Base-by-base conservation (phyloP, 2,113 vertebrate species). In the Motacilla alba region DNA sequence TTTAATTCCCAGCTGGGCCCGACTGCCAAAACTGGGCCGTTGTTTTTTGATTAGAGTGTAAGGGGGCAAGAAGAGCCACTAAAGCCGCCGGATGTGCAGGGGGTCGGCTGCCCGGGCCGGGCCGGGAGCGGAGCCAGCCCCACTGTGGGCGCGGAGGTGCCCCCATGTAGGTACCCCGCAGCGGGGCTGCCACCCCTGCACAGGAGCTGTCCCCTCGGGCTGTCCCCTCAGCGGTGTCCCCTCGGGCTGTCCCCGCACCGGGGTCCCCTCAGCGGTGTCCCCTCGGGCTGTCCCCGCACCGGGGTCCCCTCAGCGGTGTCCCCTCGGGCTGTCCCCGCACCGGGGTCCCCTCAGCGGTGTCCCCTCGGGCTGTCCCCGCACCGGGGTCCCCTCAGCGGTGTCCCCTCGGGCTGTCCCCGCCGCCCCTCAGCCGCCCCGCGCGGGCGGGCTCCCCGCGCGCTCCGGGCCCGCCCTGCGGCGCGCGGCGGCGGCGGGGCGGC, bases 41-140 rank as follows among this genome's bases (percentile, higher is more conserved):
- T 89, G 86, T 79, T 89, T 94, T 93, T 93, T 83, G 89, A 92
- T 93, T 87, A 94, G 89, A 75, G 43, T 56, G 76, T 43, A 22
- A 50, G 11, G 43, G 24, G 47, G 14, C 30, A 77, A 72, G 72
- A 83, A n/a, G 31, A 28, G 68, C 30, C 24, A 62, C 93, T 46
- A 37, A 92, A 91, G 47, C 82, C 17, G 60, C 46, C 28, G 47
- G 69, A 67, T 28, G n/a, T 10, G 55, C 83, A 31, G 13, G 24
- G 43, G 11, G 5, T 11, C 39, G 7, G 9, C 19, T 39, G 33
- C 7, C 46, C 7, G 21, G 17, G 27, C 21, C 22, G 27, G 27
- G 18, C 63, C 12, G 12, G 27, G 39, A 53, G 46, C 23, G 4
- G 23, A n/a, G 41, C 56, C 74, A 55, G 64, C 47, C n/a, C n/a